phyloP scores from a whole-genome alignment of 2,113 vertebrate species.

The Helogale parvula region DNA sequence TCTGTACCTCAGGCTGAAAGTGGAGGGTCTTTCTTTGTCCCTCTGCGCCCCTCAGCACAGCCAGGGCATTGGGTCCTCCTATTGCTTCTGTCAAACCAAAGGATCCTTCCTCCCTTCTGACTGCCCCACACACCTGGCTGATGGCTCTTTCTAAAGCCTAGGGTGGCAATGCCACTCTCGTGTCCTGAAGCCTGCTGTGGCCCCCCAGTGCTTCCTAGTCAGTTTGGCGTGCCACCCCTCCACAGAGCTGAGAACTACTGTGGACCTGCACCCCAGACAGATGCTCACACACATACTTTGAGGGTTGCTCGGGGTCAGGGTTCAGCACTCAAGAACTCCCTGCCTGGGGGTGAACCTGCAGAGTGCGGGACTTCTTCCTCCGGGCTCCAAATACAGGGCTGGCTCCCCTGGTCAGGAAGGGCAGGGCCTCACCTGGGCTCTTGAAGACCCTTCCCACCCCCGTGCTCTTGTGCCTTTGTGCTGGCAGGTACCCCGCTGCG shows the following conservation, averaged over 20 bases:
- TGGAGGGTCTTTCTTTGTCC: not conserved
- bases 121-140: not conserved
- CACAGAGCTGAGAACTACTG: not conserved
- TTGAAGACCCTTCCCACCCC: not conserved
- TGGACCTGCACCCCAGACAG: too few relatives aligned
- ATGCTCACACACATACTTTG: too few relatives aligned
- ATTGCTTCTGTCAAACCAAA: not conserved
- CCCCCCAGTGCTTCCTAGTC: not conserved
- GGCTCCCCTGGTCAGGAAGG: not conserved
- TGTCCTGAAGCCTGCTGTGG: not conserved
- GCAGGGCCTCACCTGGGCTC: not conserved
- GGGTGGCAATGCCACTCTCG: accelerated
- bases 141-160: not conserved
- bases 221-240: not conserved
- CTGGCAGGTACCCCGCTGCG: not conserved
- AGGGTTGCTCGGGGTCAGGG: not conserved
- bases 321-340: not conserved
- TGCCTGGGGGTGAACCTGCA: not conserved
- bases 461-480: not conserved
- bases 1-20: not conserved
- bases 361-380: not conserved
- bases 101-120: not conserved
- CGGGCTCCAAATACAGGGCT: not conserved
- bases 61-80: not conserved
- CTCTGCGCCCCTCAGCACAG: not conserved